These are phyloP conservation scores for Acronicta alni DNA, from an alignment of 2,888 invertebrate genomes.

Conservation along the genomic window DNA sequence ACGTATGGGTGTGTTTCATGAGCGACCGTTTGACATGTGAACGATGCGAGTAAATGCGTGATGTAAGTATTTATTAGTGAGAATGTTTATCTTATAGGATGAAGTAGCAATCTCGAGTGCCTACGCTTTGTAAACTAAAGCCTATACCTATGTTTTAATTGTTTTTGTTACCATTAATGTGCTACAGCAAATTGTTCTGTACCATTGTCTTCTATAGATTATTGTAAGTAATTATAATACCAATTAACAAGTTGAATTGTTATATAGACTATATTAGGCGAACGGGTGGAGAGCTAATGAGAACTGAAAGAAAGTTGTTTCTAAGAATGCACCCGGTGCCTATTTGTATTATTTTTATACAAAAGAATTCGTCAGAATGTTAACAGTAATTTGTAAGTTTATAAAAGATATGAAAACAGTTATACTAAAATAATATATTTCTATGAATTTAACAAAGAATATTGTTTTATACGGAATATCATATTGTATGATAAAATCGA, in stretches of 20 bases:
- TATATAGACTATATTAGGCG: conserved; percentile 76
- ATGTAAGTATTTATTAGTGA: conserved; percentile 88
- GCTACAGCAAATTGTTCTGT: conserved; percentile 85
- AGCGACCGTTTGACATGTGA: conserved; percentile 64
- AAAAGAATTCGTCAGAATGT: conserved; percentile 86
- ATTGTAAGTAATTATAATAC: conserved; percentile 85
- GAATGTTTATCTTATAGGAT: conserved; percentile 84
- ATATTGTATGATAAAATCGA: conserved; percentile 86
- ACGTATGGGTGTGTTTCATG: conserved; percentile 66
- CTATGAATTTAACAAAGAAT: conserved; percentile 89
- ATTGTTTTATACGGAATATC: conserved; percentile 88
- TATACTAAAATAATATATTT: conserved; percentile 89
- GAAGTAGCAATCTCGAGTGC: conserved; percentile 90
- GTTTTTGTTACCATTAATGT: conserved; percentile 88
- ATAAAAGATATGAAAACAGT: conserved; percentile 86
- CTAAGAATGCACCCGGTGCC: conserved; percentile 58
- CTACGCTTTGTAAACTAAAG: conserved; percentile 89
- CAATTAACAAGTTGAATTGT: conserved; percentile 89
- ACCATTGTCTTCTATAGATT: conserved; percentile 87
- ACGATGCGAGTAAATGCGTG: conserved; percentile 73
- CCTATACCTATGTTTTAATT: conserved; percentile 85
- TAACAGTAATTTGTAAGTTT: conserved; percentile 89
- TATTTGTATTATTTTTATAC: conserved; percentile 88
- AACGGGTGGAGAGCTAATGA: conserved; percentile 62
- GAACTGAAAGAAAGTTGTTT: conserved; percentile 33